A percentile compares a stretch with the other conserved stretches of the same genome.
Conservation (phyloP, 30 jellyfish, hydroid and myxozoan species). For the Catostylus mosaicus region DNA sequence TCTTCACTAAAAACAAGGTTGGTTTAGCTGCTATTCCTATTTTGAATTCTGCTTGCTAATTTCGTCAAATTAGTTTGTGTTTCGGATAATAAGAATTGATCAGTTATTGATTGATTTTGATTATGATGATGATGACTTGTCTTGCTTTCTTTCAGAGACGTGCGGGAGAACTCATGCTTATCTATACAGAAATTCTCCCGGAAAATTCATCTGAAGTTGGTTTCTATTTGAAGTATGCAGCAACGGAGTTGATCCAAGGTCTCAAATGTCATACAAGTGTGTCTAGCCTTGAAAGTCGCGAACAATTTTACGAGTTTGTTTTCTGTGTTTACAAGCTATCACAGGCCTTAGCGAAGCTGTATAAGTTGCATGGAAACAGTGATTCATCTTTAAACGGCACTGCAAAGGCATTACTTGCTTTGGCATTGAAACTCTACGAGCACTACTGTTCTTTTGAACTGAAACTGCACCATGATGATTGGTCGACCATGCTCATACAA, state of each 20-base stretch:
- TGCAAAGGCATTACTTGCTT: background rate
- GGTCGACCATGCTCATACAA: conserved; percentile 29
- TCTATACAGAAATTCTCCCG: conserved; percentile 25
- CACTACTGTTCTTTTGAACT: conserved; percentile 50
- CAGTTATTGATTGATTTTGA: no score
- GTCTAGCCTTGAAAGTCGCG: conserved; percentile 61
- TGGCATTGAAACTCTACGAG: conserved; percentile 34
- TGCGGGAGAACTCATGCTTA: conserved; percentile 58
- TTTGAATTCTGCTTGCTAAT: no score
- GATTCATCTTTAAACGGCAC: background rate
- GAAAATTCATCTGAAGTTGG: conserved; percentile 3
- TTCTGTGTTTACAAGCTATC: conserved; percentile 53
- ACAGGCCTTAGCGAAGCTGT: conserved; percentile 23
- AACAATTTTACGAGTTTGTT: conserved; percentile 60
- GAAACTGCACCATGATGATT: conserved; percentile 37
- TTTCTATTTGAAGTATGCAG: conserved; percentile 36
- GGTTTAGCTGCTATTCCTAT: background rate
- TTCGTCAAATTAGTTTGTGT: no score
- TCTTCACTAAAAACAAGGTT: conserved; percentile 68
- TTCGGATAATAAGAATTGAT: no score
- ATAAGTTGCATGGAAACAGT: background rate
- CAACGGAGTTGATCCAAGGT: conserved; percentile 51
- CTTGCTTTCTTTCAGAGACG: conserved; percentile 55
- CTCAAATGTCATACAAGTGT: conserved; percentile 64
- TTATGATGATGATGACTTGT: no score